Conservation (phyloP, 2,113 vertebrate species). For the Thunnus maccoyii region DNA sequence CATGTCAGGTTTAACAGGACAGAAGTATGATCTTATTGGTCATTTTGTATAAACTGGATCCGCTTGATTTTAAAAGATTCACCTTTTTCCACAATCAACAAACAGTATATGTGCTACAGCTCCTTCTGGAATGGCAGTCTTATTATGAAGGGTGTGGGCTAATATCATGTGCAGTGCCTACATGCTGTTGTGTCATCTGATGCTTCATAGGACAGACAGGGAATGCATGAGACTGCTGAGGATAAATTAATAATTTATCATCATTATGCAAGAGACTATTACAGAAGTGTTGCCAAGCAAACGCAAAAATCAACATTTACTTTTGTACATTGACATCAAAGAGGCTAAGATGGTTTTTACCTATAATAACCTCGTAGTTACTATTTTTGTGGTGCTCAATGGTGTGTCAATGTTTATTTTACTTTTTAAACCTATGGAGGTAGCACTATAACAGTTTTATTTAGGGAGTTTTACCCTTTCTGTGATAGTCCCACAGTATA, state of each 20-base stretch:
- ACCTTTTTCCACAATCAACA: not conserved
- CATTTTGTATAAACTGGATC: not conserved
- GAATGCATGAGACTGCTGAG: conserved; percentile 35
- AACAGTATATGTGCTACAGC: not conserved
- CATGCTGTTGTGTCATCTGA: conserved; percentile 69
- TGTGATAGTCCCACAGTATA: too few relatives aligned
- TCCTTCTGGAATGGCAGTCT: not conserved
- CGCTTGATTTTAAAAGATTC: not conserved
- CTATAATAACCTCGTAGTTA: too few relatives aligned
- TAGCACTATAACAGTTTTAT: too few relatives aligned
- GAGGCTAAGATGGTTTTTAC: too few relatives aligned
- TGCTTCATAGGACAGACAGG: conserved; percentile 58
- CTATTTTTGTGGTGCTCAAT: too few relatives aligned
- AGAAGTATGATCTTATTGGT: too few relatives aligned
- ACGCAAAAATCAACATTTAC: not conserved
- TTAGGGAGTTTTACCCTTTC: too few relatives aligned
- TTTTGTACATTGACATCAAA: not conserved
- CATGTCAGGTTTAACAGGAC: not conserved
- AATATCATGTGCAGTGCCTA: conserved; percentile 16
- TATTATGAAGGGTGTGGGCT: not conserved
- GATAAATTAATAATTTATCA: conserved; percentile 69
- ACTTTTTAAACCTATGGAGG: too few relatives aligned
- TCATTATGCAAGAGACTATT: conserved; percentile 60
- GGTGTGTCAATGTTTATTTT: too few relatives aligned
- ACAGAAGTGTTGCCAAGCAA: conserved; percentile 31